Conservation (phyloP, 2,797 vertebrate species). For the Decapterus maruadsi region DNA sequence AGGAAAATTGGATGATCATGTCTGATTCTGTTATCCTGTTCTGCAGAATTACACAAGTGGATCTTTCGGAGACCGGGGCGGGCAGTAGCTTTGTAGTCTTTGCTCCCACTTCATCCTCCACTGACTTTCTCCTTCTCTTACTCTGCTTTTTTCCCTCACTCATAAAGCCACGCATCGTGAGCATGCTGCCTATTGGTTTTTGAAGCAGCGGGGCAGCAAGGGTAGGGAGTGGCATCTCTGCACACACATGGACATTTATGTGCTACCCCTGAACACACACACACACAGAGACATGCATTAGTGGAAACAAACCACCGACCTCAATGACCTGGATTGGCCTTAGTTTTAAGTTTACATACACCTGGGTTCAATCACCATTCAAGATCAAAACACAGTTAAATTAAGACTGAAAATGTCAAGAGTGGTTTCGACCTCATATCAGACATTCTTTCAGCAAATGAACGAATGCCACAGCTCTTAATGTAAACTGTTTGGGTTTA, state of each 20-base stretch:
- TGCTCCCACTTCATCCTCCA: conserved; percentile 57
- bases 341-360: neutral
- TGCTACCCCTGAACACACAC: conserved; percentile 15
- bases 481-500: conserved; percentile 31
- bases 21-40: conserved; percentile 39
- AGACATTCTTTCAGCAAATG: conserved; percentile 31
- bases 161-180: conserved; percentile 71
- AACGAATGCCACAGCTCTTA: conserved; percentile 31
- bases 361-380: conserved; percentile 13
- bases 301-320: conserved; percentile 23
- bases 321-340: conserved; percentile 6
- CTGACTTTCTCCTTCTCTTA: conserved; percentile 52
- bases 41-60: conserved; percentile 31
- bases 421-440: neutral
- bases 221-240: conserved; percentile 73
- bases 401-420: conserved; percentile 11
- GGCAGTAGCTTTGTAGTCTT: conserved; percentile 44
- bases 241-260: conserved; percentile 35
- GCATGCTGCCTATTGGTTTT: conserved; percentile 77
- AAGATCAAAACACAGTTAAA: conserved; percentile 21
- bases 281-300: conserved; percentile 13
- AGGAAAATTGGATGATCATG: conserved; percentile 28
- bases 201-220: conserved; percentile 54
- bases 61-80: conserved; percentile 40
- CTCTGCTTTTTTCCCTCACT: conserved; percentile 59